phyloP scores from a whole-genome alignment of 2,797 vertebrate genomes.

The Mormyrops attenuatus region DNA sequence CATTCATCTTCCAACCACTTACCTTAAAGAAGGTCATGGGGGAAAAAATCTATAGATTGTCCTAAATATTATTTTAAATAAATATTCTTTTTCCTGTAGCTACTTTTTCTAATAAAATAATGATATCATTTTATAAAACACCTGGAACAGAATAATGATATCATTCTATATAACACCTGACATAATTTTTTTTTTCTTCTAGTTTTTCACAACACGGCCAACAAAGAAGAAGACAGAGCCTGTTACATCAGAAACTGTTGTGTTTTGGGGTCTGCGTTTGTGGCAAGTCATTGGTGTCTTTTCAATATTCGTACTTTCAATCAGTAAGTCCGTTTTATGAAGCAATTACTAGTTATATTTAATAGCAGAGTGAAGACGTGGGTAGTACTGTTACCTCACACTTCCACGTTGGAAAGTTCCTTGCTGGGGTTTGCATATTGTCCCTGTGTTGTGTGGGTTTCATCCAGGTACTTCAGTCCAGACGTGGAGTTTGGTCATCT shows the following conservation, averaged over 20 bases:
- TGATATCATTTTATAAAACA: background rate
- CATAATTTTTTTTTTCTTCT: conserved; percentile 8
- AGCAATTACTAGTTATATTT: background rate
- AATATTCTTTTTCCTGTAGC: background rate
- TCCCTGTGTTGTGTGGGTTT: background rate
- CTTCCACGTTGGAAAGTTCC: background rate
- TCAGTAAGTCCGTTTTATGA: conserved; percentile 71
- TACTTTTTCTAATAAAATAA: background rate
- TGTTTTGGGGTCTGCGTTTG: conserved; percentile 93
- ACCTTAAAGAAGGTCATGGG: background rate
- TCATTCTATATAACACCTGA: background rate
- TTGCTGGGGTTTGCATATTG: background rate
- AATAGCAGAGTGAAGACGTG: background rate
- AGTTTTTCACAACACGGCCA: conserved; percentile 77
- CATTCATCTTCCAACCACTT: background rate
- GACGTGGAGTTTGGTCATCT: background rate
- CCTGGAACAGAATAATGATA: no score
- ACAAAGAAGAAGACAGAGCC: conserved; percentile 84
- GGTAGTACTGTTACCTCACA: background rate
- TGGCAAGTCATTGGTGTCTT: conserved; percentile 98
- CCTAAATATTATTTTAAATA: background rate
- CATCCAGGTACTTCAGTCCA: background rate
- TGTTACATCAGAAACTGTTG: conserved; percentile 87
- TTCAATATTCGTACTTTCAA: conserved; percentile 78
- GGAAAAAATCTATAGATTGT: background rate